Percentiles rank a stretch among this genome's conserved stretches.
These are phyloP conservation scores for Pachyrhynchus sulphureomaculatus DNA, from an alignment of 1,140 invertebrate genomes.

Conservation along the genomic window DNA sequence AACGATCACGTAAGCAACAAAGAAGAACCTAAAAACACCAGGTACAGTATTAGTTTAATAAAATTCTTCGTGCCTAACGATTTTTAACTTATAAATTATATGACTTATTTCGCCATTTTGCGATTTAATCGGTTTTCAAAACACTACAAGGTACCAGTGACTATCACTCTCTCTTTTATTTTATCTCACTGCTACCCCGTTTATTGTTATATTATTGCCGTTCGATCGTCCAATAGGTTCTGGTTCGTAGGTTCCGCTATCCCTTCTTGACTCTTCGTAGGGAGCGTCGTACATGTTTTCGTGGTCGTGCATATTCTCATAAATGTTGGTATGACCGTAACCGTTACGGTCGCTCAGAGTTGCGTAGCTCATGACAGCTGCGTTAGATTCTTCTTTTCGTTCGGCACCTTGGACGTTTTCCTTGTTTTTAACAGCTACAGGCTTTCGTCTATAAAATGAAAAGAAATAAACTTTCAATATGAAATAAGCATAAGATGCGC, in stretches of 20 bases:
- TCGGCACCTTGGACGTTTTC: constrained; percentile 83
- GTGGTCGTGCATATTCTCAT: constrained; percentile 69
- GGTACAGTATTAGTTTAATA: no score
- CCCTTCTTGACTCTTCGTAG: constrained; percentile 60
- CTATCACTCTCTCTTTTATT: not conserved
- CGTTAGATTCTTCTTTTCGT: constrained; percentile 79
- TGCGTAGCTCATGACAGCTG: constrained; percentile 83
- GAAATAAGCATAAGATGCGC: no score
- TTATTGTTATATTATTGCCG: constrained; percentile 70
- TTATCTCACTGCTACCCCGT: constrained; percentile 69
- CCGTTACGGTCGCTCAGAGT: constrained; percentile 70
- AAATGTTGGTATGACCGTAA: constrained; percentile 58
- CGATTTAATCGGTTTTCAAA: no score
- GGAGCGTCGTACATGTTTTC: constrained; percentile 70
- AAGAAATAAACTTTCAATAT: constrained; percentile 6
- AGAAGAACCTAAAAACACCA: no score
- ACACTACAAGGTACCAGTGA: not conserved
- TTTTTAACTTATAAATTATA: no score
- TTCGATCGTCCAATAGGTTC: constrained; percentile 59
- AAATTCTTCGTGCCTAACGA: no score
- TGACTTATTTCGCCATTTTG: no score
- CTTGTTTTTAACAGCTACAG: constrained; percentile 81
- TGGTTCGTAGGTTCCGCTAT: constrained; percentile 69
- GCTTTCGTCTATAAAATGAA: constrained; percentile 68
- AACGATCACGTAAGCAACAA: no score